A percentile compares a stretch with the other conserved stretches of the same genome.
phyloP scores from a whole-genome alignment of 2,888 invertebrate species.

The Brachylomia viminalis region DNA sequence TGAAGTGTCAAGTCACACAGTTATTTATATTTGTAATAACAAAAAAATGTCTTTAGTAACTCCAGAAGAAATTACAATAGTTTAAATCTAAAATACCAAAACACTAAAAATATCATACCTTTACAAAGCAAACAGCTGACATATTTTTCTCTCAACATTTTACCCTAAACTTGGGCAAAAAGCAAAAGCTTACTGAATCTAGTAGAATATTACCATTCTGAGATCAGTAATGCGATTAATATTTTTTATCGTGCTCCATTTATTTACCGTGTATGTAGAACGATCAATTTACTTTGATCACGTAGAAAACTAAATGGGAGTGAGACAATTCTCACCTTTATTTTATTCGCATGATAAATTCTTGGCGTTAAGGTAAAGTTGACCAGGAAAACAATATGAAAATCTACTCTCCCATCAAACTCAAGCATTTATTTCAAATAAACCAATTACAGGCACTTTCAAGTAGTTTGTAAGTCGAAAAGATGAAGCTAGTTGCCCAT shows the following conservation, averaged over 20 bases:
- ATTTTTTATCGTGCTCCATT: slow-evolving; percentile 49
- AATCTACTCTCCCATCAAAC: neutral
- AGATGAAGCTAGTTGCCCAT: too few species aligned
- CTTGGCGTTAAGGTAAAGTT: slow-evolving; percentile 54
- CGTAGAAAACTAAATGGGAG: slow-evolving; percentile 44
- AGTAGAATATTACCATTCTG: slow-evolving; percentile 47
- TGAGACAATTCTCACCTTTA: slow-evolving; percentile 59
- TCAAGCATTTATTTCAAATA: too few species aligned
- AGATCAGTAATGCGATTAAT: slow-evolving; percentile 33
- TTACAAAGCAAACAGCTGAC: neutral
- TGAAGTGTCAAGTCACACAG: neutral
- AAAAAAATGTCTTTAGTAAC: neutral
- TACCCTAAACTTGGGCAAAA: slow-evolving; percentile 10
- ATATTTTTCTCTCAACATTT: neutral
- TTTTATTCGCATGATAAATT: slow-evolving; percentile 59
- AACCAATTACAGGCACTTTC: too few species aligned
- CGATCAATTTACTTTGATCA: slow-evolving; percentile 56
- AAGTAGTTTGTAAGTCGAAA: too few species aligned
- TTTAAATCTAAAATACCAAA: neutral
- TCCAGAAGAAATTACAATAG: neutral
- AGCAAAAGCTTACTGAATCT: slow-evolving; percentile 12
- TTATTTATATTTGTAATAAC: neutral
- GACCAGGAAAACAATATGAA: neutral
- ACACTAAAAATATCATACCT: neutral
- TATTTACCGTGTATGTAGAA: slow-evolving; percentile 31